Evolutionary conservation across 2,888 invertebrate species (phyloP), one percentile per base, ranked within the genome.

Genomic region (Druceiella hillmani): DNA sequence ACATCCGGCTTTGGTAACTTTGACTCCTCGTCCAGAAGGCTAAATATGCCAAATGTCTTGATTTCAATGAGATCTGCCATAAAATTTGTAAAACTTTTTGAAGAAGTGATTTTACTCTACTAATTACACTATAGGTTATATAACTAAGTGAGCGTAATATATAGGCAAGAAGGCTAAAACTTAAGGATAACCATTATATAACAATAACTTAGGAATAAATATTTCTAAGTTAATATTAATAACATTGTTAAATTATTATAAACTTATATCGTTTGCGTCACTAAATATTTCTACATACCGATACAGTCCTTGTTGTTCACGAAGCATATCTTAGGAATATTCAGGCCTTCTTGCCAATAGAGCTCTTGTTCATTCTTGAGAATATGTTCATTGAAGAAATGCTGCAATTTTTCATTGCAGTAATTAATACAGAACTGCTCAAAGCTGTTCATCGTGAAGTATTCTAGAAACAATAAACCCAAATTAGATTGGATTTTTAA

Each of bases 401-500:
- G 95, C 59, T 99, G 99, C 36, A 99, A 74, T 58, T 98, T 99
- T 66, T 99, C 98, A 62, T 99, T 99, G 68, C 98, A 98, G 64
- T 97, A 99, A 70, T 99, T 99, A 53, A 99, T 99, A 70, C 97
- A 98, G 67, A 99, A 97, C 66, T 79, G 79, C 52, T 78, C 78
- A 54, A 76, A 77, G 17, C 77, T 78, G 60, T 78, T 78, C 52
- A 75, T 72, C 33, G 78, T 76, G 58, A 78, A 78, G 57, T 78
- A 79, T 52, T 79, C 78, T 73, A 61, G 0, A 46, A 45, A 24
- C 24, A 22, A n/a, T n/a, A n/a, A n/a, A n/a, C n/a, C n/a, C n/a
- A n/a, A n/a, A n/a, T n/a, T n/a, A n/a, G n/a, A n/a, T n/a, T n/a
- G n/a, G n/a, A n/a, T n/a, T n/a, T n/a, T n/a, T n/a, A n/a, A n/a